Percentiles rank a stretch among this genome's conserved stretches.
These are phyloP conservation scores for Gymnosoma rotundatum DNA, from an alignment of 2,888 invertebrate genomes.

Conservation along the genomic window DNA sequence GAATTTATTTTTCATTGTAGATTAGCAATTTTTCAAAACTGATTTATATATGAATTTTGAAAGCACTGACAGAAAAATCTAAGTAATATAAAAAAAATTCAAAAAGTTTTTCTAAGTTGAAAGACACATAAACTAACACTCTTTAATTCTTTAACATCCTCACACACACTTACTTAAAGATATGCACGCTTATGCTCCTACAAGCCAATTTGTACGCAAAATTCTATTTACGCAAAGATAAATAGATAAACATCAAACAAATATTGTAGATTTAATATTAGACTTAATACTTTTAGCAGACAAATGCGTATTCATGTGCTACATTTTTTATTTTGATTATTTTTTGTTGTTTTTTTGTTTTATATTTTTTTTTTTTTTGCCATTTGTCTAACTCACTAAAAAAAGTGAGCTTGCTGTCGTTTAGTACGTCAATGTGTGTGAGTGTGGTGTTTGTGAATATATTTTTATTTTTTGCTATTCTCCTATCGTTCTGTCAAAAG, in stretches of 20 bases:
- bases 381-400: background rate
- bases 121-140: background rate
- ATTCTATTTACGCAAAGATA: slow-evolving; percentile 8
- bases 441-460: background rate
- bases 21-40: slow-evolving; percentile 33
- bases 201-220: background rate
- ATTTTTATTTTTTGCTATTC: background rate
- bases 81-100: background rate
- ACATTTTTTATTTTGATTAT: slow-evolving; percentile 1
- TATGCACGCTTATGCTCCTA: background rate
- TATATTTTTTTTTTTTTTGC: background rate
- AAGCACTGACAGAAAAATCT: slow-evolving; percentile 16
- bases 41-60: slow-evolving; percentile 35
- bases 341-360: background rate
- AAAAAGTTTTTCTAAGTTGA: background rate
- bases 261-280: slow-evolving; percentile 41
- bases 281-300: slow-evolving; percentile 42
- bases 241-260: slow-evolving; percentile 28
- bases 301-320: slow-evolving; percentile 30
- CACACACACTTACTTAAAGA: background rate
- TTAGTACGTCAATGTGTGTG: too few species aligned
- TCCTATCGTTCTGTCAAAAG: slow-evolving; percentile 51
- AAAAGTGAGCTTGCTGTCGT: background rate
- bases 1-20: slow-evolving; percentile 9
- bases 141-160: too few species aligned